These are phyloP conservation scores for Pontoporia blainvillei DNA, from an alignment of 2,113 vertebrate species.

Conservation along the genomic window DNA sequence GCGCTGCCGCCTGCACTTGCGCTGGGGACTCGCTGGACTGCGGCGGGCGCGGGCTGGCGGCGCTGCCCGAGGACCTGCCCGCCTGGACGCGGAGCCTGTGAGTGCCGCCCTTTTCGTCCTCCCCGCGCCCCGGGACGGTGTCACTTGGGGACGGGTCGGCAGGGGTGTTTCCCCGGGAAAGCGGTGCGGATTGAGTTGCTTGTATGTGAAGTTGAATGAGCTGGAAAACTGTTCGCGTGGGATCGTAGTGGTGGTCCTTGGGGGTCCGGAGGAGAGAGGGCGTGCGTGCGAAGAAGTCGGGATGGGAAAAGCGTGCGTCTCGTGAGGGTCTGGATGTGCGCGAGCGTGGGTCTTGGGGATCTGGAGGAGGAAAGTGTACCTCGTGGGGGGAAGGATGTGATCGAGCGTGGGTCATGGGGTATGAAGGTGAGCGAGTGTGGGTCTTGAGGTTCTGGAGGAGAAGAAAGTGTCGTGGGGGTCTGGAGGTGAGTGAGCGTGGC, in stretches of 20 bases:
- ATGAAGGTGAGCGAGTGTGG: neutral
- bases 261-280: neutral
- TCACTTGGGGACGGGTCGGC: neutral
- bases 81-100: slow-evolving; percentile 90
- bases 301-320: neutral
- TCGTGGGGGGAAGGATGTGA: neutral
- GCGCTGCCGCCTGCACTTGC: slow-evolving; percentile 88
- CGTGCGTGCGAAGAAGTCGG: neutral
- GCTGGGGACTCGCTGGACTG: slow-evolving; percentile 86
- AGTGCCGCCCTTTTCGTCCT: slow-evolving; percentile 76
- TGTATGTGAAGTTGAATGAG: no score
- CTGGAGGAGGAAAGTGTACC: neutral
- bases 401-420: neutral
- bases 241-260: neutral
- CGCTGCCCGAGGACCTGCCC: slow-evolving; percentile 86
- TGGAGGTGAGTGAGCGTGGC: neutral
- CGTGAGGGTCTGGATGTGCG: neutral
- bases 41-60: slow-evolving; percentile 82
- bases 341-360: neutral
- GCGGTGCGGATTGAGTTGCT: neutral
- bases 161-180: neutral
- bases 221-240: neutral
- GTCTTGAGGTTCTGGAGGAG: neutral
- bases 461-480: neutral
- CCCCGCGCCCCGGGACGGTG: neutral